A percentile compares a stretch with the other conserved stretches of the same genome.
Conservation (phyloP, 2,113 vertebrate species). For the Thunnus maccoyii region DNA sequence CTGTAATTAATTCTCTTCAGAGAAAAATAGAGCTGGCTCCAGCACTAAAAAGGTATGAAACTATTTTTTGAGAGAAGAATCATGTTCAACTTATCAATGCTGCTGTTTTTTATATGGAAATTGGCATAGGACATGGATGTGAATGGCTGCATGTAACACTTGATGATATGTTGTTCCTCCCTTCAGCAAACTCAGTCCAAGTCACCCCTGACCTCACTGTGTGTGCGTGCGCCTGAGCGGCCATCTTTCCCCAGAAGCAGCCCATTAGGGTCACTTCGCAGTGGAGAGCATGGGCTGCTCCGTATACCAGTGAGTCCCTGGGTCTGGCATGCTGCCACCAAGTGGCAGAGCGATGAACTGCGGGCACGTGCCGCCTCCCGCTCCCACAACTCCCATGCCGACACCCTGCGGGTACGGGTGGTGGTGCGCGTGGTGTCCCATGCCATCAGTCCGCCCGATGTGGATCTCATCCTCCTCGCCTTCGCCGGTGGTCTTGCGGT, state of each 20-base stretch:
- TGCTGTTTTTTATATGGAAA: constrained; percentile 37
- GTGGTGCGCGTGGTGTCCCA: constrained; percentile 89
- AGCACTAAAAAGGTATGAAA: constrained; percentile 39
- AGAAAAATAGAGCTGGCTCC: constrained; percentile 35
- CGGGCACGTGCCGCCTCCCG: constrained; percentile 75
- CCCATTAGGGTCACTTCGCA: constrained; percentile 72
- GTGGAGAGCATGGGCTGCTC: constrained; percentile 84
- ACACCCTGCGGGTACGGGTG: constrained; percentile 86
- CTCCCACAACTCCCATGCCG: constrained; percentile 74
- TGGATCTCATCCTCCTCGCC: constrained; percentile 97
- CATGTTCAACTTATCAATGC: constrained; percentile 15
- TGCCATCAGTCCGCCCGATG: constrained; percentile 90
- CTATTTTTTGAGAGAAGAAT: constrained; percentile 13
- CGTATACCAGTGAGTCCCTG: constrained; percentile 86
- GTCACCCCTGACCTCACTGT: constrained; percentile 56
- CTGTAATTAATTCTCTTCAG: constrained; percentile 21
- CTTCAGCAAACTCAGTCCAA: constrained; percentile 48
- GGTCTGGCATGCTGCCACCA: constrained; percentile 82
- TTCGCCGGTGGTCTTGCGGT: constrained; percentile 96
- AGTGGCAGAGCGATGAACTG: constrained; percentile 85
- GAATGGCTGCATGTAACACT: constrained; percentile 57
- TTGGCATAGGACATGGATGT: constrained; percentile 56
- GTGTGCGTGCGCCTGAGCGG: constrained; percentile 68
- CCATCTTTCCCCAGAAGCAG: constrained; percentile 38
- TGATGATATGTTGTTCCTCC: constrained; percentile 62